Evolutionary conservation across 2,113 vertebrate genomes (phyloP), one percentile per base, ranked within the genome.

Genomic region (Cinclus cinclus): DNA sequence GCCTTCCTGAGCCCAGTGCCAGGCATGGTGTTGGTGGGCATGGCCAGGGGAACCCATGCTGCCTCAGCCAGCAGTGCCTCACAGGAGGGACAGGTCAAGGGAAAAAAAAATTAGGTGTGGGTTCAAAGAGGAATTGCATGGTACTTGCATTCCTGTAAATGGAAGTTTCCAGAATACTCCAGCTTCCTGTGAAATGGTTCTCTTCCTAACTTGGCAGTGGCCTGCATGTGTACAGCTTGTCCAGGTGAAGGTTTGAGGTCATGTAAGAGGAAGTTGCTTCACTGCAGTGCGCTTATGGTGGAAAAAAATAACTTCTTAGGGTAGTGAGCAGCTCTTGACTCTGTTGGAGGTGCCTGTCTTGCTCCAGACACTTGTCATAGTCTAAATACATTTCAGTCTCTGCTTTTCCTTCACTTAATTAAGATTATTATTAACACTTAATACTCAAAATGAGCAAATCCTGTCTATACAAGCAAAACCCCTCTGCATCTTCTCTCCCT

Each of bases 191-290:
- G 84, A 71, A 87, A 65, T 2, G 1, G 21, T 58, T 85, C 74
- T 81, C 46, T 63, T 69, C 23, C 75, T 94, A 79, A 73, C 41
- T 89, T 87, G 93, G 81, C 65, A 76, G 70, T 63, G 65, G 87
- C 15, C 28, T 73, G 37, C 53, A 55, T 2, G 1, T 47, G 53
- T 60, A 47, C 58, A 68, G 58, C 74, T 78, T 79, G 82, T 65
- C 30, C 87, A 95, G 91, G 82, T 92, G 93, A 87, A 96, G 87
- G 89, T 74, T 86, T 95, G 49, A 39, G 77, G 86, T 96, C 80
- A 90, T 33, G 33, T 39, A 46, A 90, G 42, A 70, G 76, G 90
- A 96, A 92, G 44, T 13, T 69, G 31, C 69, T 92, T 85, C 67
- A 65, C 37, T 87, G 50, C 49, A 82, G 7, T 89, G n/a, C 33